Conservation (phyloP, 2,113 vertebrate species). For the Nerophis lumbriciformis region DNA sequence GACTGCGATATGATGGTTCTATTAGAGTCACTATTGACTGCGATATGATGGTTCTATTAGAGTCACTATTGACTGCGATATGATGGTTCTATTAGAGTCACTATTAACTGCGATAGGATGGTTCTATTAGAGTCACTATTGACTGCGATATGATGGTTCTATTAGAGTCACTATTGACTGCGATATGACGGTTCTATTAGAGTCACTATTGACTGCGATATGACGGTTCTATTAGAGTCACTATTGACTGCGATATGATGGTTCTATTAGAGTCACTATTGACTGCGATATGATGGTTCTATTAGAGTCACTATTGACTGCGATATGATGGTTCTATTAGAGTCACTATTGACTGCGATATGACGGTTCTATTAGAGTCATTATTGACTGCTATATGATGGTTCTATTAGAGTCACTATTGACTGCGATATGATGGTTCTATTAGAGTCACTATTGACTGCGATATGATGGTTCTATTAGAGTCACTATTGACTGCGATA, state of each 20-base stretch:
- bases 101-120: not conserved
- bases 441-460: not conserved
- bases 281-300: not conserved
- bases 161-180: not conserved
- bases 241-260: not conserved
- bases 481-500: not conserved
- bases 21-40: not conserved
- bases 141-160: not conserved
- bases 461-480: not conserved
- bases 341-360: not conserved
- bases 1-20: not conserved
- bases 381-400: constrained; percentile 5
- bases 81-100: not conserved
- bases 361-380: not conserved
- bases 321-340: not conserved
- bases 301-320: not conserved
- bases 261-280: not conserved
- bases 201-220: not conserved
- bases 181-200: not conserved
- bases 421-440: not conserved
- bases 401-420: not conserved
- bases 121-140: not conserved
- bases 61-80: not conserved
- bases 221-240: not conserved
- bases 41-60: not conserved